Base-by-base conservation (phyloP, 2,113 vertebrate species). In the Uria lomvia region DNA sequence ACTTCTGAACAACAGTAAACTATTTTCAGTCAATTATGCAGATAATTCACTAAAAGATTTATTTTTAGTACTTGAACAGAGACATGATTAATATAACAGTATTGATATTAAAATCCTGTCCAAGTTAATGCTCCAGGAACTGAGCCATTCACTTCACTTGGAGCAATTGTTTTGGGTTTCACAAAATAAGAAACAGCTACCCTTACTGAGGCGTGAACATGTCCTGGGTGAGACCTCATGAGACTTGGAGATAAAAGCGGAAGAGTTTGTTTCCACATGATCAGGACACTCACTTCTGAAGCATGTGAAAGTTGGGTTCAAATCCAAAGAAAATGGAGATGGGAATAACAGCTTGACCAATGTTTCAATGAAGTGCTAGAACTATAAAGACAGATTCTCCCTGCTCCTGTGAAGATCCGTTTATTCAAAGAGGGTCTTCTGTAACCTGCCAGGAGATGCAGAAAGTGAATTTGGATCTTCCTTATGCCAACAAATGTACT, bases 71-170 rank as follows among this genome's bases (percentile, higher is more conserved):
- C 26, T 55, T 70, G 45, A 78, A 9, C 21, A 20, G n/a, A 30
- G 43, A 27, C 0, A 0, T 9, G 26, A 45, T 19, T 92, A 18
- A 8, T 13, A 20, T 22, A 12, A 13, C 23, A 3, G 16, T 30
- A 38, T 53, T 38, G n/a, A 55, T 59, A 30, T 9, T 70, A 27
- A 84, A 76, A 59, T 63, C 27, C n/a, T 23, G 3, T 8, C 67
- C 12, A 22, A 67, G 59, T 34, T 40, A 70, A 49, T 38, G 42
- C 22, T 73, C 3, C 5, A 0, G 12, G 30, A 52, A 32, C 5
- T 1, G 21, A 79, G 34, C 60, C 11, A 1, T 19, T 73, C 5
- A 0, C 6, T 22, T 66, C 24, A 86, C 36, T 43, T 63, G n/a
- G 45, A 71, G 26, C 20, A 22, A 5, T 10, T 36, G 38, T 7